Base-by-base conservation (phyloP, 2,888 invertebrate genomes). In the Eupithecia subfuscata region DNA sequence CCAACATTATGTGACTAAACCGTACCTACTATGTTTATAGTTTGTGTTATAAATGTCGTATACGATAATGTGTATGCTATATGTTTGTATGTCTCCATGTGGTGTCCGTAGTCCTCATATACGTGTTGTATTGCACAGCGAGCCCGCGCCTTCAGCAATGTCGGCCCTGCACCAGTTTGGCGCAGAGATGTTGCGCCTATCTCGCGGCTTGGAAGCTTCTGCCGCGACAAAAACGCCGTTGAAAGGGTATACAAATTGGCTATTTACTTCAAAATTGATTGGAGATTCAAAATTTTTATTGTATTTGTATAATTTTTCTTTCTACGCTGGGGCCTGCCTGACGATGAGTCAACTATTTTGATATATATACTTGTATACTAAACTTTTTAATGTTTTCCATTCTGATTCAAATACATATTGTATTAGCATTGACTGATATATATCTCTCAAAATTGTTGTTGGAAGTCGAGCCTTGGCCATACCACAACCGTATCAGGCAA, bases 151-250 rank as follows among this genome's bases (percentile, higher is more conserved):
- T 43, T 97, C 97, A 83, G 97, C 97, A 80, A 97, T 98, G 96
- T 97, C 97, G 45, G 98, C 98, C 75, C 95, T 98, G 86, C 97
- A 97, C 89, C 97, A 97, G 88, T 98, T 98, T 89, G 98, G 98
- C 73, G 97, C 97, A 56, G 97, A 98, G 95, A 97, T 98, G 97
- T 95, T 98, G 84, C 97, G 97, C 86, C 95, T 98, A 45, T 97
- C 97, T 40, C 95, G 97, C 80, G 97, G 98, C 79, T 94, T 98
- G 84, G 97, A 97, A 92, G 97, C 97, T 80, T 97, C 97, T 76
- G 94, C 94, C 83, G 93, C 91, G 80, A 89, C 90, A 84, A 94
- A 94, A 91, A 91, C 93, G 84, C 91, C 92, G 80, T 90, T 87
- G 87, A 90, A 89, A 93, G 94, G 94, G 94, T 95, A 94, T 89